Conservation (phyloP, 1,140 invertebrate species). For the Dermatophagoides farinae region DNA sequence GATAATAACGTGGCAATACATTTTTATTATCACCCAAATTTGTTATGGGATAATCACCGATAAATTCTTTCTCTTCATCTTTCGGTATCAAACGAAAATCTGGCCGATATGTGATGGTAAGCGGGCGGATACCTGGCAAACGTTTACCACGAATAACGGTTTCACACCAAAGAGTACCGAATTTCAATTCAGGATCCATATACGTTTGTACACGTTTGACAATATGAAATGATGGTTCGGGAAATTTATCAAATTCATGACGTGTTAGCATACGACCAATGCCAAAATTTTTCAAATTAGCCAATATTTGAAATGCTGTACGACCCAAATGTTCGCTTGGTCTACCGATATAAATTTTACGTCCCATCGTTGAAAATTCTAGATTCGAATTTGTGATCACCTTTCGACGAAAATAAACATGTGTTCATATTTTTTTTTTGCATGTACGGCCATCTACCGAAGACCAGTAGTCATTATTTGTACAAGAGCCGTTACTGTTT, state of each 20-base stretch:
- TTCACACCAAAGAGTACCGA: slow-evolving; percentile 11
- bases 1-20: slow-evolving; percentile 7
- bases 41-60: neutral
- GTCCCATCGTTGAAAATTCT: slow-evolving; percentile 1
- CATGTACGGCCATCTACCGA: neutral
- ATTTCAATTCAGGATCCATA: slow-evolving; percentile 16
- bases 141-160: slow-evolving; percentile 8
- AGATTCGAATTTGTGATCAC: neutral
- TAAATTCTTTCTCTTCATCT: slow-evolving; percentile 14
- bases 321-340: slow-evolving; percentile 9
- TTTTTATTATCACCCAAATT: slow-evolving; percentile 8
- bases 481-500: neutral
- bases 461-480: neutral
- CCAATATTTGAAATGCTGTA: slow-evolving; percentile 13
- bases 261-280: slow-evolving; percentile 14
- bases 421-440: neutral
- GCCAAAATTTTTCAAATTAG: slow-evolving; percentile 17
- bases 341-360: slow-evolving; percentile 13
- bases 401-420: neutral
- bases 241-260: neutral
- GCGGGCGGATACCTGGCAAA: slow-evolving; percentile 5
- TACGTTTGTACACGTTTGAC: slow-evolving; percentile 15
- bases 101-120: slow-evolving; percentile 2
- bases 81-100: slow-evolving; percentile 17
- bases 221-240: slow-evolving; percentile 14